These are phyloP conservation scores for Oscheius onirici DNA, from an alignment of 2,888 invertebrate species.

Conservation along the genomic window DNA sequence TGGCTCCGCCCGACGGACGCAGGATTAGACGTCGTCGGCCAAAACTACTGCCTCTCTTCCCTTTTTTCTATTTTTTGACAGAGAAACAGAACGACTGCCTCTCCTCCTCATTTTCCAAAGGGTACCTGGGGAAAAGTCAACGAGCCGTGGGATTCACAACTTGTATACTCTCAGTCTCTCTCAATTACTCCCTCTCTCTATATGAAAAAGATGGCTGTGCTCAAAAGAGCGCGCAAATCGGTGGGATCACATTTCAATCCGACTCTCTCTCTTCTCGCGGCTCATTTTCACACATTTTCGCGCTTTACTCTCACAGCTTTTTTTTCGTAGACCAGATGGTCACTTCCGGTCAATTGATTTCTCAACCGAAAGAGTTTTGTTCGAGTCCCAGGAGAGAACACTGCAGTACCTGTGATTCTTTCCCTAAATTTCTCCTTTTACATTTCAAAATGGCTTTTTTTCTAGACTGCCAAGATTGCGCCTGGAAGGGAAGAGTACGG, in stretches of 20 bases:
- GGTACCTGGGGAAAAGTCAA: not conserved
- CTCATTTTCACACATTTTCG: not conserved
- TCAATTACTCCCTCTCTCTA: not conserved
- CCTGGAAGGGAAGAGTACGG: slow-evolving; percentile 18
- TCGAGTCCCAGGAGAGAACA: too few species aligned
- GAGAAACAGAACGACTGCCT: not conserved
- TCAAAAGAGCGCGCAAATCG: too few species aligned
- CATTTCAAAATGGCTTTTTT: not conserved
- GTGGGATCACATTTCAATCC: not conserved
- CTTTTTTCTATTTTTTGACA: not conserved
- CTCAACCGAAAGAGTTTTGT: too few species aligned
- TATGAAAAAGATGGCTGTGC: not conserved
- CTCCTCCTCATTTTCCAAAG: too few species aligned
- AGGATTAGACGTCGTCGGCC: slow-evolving; percentile 10
- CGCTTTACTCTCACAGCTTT: not conserved
- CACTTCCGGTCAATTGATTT: not conserved
- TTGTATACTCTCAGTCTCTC: not conserved
- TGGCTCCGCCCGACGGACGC: slow-evolving; percentile 13
- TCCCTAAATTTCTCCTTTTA: not conserved
- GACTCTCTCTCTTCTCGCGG: not conserved
- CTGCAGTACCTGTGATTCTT: not conserved
- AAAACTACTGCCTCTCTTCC: not conserved
- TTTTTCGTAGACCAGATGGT: not conserved
- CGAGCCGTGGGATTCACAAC: not conserved
- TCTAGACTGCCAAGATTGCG: slow-evolving; percentile 1